These are phyloP conservation scores for Tachystola acroxantha DNA, from an alignment of 2,888 invertebrate species.

Conservation along the genomic window DNA sequence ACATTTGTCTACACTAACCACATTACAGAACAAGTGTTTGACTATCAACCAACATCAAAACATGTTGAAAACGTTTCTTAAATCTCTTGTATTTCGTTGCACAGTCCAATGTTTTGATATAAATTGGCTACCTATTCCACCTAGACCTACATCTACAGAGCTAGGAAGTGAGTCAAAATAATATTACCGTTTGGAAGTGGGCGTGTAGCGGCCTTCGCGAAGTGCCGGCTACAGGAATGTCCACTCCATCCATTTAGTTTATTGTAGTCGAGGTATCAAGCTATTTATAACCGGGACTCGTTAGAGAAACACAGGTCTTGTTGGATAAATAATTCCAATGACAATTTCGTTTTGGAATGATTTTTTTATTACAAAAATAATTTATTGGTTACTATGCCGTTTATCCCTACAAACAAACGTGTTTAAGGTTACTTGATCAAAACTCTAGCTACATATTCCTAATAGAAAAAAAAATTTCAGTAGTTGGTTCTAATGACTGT, in stretches of 20 bases:
- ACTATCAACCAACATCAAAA: too few species aligned
- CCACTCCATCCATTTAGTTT: slow-evolving; percentile 7
- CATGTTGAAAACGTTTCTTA: too few species aligned
- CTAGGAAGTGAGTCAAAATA: slow-evolving; percentile 14
- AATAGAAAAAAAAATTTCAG: too few species aligned
- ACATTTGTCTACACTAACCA: too few species aligned
- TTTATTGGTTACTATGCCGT: too few species aligned
- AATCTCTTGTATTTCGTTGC: too few species aligned
- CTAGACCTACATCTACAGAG: slow-evolving; percentile 6
- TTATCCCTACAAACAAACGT: too few species aligned
- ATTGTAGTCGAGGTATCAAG: slow-evolving; percentile 4
- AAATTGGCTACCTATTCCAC: slow-evolving; percentile 1
- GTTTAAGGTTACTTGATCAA: too few species aligned
- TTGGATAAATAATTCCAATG: background rate
- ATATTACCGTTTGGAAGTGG: slow-evolving; percentile 10
- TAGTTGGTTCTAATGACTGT: too few species aligned
- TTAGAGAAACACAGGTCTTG: background rate
- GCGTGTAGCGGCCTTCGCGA: slow-evolving; percentile 11
- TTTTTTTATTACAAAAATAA: background rate
- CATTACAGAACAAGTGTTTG: too few species aligned
- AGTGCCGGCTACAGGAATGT: slow-evolving; percentile 8
- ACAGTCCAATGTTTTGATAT: slow-evolving; percentile 4
- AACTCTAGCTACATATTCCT: too few species aligned
- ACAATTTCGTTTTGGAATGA: background rate
- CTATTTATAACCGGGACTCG: background rate